Conservation (phyloP, 2,797 vertebrate genomes). For the Avahi laniger region DNA sequence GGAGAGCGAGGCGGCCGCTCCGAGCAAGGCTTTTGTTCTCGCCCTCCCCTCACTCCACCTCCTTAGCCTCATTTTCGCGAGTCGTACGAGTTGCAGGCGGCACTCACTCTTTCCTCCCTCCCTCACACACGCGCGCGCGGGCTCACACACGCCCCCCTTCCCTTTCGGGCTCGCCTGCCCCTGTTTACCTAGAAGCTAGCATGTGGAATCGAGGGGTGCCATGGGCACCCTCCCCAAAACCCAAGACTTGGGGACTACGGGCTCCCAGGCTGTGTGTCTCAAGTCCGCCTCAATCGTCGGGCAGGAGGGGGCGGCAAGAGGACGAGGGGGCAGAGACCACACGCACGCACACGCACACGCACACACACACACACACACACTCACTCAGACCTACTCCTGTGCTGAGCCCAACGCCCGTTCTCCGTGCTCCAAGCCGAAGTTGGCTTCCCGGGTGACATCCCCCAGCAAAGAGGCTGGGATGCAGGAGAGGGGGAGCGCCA, state of each 20-base stretch:
- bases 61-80: slow-evolving; percentile 72
- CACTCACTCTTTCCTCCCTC: slow-evolving; percentile 64
- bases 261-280: not conserved
- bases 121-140: slow-evolving; percentile 48
- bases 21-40: slow-evolving; percentile 68
- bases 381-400: slow-evolving; percentile 4
- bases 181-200: slow-evolving; percentile 49
- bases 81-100: slow-evolving; percentile 81
- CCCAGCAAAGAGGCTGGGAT: not conserved
- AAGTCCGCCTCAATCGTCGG: not conserved
- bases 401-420: slow-evolving; percentile 4
- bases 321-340: not conserved
- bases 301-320: not conserved
- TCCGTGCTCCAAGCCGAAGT: slow-evolving; percentile 38
- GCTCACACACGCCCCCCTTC: slow-evolving; percentile 70
- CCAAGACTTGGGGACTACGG: not conserved
- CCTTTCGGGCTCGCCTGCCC: slow-evolving; percentile 2
- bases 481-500: not conserved
- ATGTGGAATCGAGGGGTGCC: not conserved
- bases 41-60: slow-evolving; percentile 68
- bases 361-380: no score
- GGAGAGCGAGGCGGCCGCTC: slow-evolving; percentile 12
- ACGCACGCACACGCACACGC: not conserved
- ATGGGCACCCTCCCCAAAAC: not conserved
- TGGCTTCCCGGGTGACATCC: slow-evolving; percentile 27